phyloP scores from a whole-genome alignment of 2,113 vertebrate genomes.

The Nerophis ophidion region DNA sequence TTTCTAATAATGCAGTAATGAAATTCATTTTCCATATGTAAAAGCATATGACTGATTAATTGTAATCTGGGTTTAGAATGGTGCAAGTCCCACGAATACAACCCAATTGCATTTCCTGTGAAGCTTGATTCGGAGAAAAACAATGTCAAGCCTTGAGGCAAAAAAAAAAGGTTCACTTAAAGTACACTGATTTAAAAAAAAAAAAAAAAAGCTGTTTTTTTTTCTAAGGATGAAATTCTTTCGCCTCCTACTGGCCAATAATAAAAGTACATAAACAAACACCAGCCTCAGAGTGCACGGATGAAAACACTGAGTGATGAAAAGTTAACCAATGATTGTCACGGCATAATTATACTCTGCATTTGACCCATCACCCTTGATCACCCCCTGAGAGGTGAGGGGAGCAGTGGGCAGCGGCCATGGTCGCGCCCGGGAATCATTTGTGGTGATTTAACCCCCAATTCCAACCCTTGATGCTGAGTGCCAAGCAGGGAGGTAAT shows the following conservation, averaged over 20 bases:
- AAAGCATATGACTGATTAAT: slow-evolving; percentile 29
- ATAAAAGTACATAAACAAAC: slow-evolving; percentile 1
- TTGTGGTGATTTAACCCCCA: no score
- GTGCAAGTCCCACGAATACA: slow-evolving; percentile 14
- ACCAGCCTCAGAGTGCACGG: background rate
- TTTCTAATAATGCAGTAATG: background rate
- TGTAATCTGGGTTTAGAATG: slow-evolving; percentile 2
- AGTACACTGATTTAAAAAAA: slow-evolving; percentile 36
- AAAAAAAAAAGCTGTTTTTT: slow-evolving; percentile 7
- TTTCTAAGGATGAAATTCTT: slow-evolving; percentile 22
- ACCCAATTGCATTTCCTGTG: slow-evolving; percentile 40
- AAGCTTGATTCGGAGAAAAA: slow-evolving; percentile 43
- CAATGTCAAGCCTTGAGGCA: slow-evolving; percentile 32
- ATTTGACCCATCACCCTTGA: no score
- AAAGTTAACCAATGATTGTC: no score
- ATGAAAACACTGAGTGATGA: background rate
- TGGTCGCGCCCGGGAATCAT: no score
- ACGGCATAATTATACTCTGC: no score
- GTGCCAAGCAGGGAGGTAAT: no score
- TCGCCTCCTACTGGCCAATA: slow-evolving; percentile 39
- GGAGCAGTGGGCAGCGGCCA: no score
- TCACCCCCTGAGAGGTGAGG: no score
- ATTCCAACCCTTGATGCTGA: no score
- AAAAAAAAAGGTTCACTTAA: slow-evolving; percentile 48
- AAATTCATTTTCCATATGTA: background rate